Evolutionary conservation across 2,113 vertebrate genomes (phyloP).

Genomic region (Tragulus kanchil): DNA sequence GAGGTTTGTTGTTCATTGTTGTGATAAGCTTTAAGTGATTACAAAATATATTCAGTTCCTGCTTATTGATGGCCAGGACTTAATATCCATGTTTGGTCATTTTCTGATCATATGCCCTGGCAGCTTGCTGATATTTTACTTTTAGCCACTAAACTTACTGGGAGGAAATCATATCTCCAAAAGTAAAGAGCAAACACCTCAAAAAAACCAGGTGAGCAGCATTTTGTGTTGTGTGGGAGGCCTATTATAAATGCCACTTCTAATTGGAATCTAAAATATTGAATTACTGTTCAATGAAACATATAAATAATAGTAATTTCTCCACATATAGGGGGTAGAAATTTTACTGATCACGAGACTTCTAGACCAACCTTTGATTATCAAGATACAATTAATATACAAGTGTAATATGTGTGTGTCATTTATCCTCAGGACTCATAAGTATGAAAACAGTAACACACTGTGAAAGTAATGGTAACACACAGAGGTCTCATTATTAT

Average conservation of each 20-base stretch:
- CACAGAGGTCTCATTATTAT: conserved; percentile 90
- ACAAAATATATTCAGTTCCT: background rate
- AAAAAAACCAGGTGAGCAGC: background rate
- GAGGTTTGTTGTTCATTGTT: background rate
- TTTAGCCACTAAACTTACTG: background rate
- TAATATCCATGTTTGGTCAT: background rate
- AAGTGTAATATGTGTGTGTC: conserved; percentile 87
- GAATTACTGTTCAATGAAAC: conserved; percentile 75
- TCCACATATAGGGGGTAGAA: conserved; percentile 79
- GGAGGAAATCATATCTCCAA: background rate
- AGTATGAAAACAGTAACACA: conserved; percentile 88
- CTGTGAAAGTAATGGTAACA: conserved; percentile 90
- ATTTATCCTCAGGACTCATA: conserved; percentile 88
- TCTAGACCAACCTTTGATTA: conserved; percentile 87
- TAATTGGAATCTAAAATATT: conserved; percentile 82
- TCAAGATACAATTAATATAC: conserved; percentile 90
- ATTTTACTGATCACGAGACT: conserved; percentile 85
- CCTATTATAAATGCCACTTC: conserved; percentile 38
- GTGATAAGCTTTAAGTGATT: background rate
- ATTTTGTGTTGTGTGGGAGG: background rate
- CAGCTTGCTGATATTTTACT: background rate
- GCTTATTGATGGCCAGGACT: background rate
- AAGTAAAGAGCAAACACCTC: background rate
- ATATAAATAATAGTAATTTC: conserved; percentile 84
- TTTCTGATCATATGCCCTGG: background rate